Evolutionary conservation across 2,797 vertebrate genomes (phyloP).

Genomic region (Scleropages formosus): DNA sequence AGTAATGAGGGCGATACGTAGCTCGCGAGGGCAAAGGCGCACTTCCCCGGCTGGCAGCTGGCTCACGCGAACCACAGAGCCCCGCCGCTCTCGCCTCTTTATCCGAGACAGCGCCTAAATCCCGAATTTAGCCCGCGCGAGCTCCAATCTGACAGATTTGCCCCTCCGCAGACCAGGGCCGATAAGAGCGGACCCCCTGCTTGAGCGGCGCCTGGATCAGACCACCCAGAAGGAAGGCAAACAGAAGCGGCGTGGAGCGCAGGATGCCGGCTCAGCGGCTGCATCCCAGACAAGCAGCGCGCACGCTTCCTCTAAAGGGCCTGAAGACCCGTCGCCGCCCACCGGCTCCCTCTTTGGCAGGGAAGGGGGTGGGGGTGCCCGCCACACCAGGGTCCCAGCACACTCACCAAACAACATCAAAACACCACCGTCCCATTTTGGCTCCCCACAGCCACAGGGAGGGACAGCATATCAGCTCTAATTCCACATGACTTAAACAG

Average conservation of each 20-base stretch:
- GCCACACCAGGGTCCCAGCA: slow-evolving; percentile 47
- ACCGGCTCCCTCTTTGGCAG: slow-evolving; percentile 57
- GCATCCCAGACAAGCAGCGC: slow-evolving; percentile 19
- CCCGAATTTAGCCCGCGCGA: neutral
- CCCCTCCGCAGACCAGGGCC: neutral
- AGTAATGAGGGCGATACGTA: neutral
- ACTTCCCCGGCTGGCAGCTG: neutral
- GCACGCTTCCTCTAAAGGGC: slow-evolving; percentile 66
- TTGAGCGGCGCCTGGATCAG: neutral
- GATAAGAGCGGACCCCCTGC: neutral
- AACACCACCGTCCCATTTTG: slow-evolving; percentile 50
- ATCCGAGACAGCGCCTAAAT: slow-evolving; percentile 6
- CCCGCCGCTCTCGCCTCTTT: neutral
- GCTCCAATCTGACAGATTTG: neutral
- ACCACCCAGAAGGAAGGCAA: slow-evolving; percentile 13
- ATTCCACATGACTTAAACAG: slow-evolving; percentile 87
- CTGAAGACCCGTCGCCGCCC: slow-evolving; percentile 55
- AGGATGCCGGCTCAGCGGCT: neutral
- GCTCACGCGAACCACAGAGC: neutral
- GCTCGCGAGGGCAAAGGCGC: neutral
- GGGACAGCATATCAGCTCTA: slow-evolving; percentile 78
- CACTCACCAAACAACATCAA: slow-evolving; percentile 57
- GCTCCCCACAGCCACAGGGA: slow-evolving; percentile 39
- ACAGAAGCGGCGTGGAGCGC: neutral
- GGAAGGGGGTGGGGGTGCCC: slow-evolving; percentile 47